Percentiles rank a stretch among this genome's conserved stretches.
Conservation (phyloP, 2,888 invertebrate species). For the Alcis repandata region DNA sequence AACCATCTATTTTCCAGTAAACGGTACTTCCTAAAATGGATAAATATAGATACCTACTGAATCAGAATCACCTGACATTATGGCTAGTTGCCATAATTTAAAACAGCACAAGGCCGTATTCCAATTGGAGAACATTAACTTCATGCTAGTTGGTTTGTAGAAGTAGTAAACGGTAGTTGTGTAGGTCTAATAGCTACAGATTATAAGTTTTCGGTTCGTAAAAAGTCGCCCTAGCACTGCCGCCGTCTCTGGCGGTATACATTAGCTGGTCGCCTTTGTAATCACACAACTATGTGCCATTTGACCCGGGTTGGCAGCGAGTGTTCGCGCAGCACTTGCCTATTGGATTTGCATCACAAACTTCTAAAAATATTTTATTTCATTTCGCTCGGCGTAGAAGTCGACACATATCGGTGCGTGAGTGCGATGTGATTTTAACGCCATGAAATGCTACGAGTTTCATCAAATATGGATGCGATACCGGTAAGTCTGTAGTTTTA, state of each 20-base stretch:
- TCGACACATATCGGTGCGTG: neutral
- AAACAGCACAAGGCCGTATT: conserved; percentile 21
- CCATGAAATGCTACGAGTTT: conserved; percentile 17
- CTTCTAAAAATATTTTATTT: conserved; percentile 41
- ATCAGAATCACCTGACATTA: conserved; percentile 19
- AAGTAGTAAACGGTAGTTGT: conserved; percentile 6
- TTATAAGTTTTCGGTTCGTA: neutral
- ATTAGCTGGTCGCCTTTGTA: conserved; percentile 45
- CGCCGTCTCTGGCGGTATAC: conserved; percentile 40
- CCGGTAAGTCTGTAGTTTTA: conserved; percentile 20
- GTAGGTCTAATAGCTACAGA: neutral
- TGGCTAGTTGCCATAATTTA: conserved; percentile 32
- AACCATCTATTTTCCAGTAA: neutral
- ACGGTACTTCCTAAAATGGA: neutral
- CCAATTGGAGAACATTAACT: neutral
- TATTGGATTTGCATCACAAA: conserved; percentile 43
- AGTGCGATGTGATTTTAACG: conserved; percentile 19
- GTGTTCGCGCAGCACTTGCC: conserved; percentile 40
- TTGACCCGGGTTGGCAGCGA: conserved; percentile 47
- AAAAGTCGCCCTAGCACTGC: conserved; percentile 19
- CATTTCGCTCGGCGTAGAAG: conserved; percentile 8
- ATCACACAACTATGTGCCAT: conserved; percentile 51
- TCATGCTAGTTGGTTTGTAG: conserved; percentile 11
- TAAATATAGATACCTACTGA: neutral
- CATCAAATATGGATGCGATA: conserved; percentile 22